A percentile compares a stretch with the other conserved stretches of the same genome.
Evolutionary conservation across 1,140 invertebrate genomes (phyloP).

Genomic region (Zaprionus kolodkinae): DNA sequence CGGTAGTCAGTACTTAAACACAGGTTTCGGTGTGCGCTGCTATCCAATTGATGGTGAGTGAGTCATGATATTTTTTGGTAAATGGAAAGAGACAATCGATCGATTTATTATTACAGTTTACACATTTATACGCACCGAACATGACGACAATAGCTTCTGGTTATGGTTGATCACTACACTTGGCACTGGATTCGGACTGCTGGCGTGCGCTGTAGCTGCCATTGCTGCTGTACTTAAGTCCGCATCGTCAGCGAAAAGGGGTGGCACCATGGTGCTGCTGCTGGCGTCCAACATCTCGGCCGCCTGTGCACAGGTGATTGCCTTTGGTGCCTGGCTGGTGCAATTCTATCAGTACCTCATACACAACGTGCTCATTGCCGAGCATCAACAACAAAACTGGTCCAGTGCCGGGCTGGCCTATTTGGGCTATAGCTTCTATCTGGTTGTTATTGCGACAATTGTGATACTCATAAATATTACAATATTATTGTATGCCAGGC

Average conservation of each 20-base stretch:
- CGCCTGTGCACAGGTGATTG: conserved; percentile 72
- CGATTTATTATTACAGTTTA: conserved; percentile 56
- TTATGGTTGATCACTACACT: conserved; percentile 78
- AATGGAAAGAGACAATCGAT: neutral
- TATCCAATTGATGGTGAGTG: conserved; percentile 64
- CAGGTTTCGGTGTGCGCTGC: conserved; percentile 91
- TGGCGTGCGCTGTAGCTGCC: conserved; percentile 76
- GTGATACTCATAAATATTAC: conserved; percentile 76
- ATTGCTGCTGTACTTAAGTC: conserved; percentile 79
- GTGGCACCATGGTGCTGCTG: conserved; percentile 74
- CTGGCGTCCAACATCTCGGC: conserved; percentile 74
- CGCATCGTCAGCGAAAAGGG: conserved; percentile 76
- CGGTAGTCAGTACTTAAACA: conserved; percentile 92
- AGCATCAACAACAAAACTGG: conserved; percentile 75
- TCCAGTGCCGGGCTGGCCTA: conserved; percentile 73
- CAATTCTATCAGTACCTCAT: conserved; percentile 80
- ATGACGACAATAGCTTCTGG: conserved; percentile 75
- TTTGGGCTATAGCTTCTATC: conserved; percentile 82
- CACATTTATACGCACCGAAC: conserved; percentile 70
- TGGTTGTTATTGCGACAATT: conserved; percentile 74
- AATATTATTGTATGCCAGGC: conserved; percentile 68
- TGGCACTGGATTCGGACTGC: conserved; percentile 75
- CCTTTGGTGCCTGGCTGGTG: conserved; percentile 79
- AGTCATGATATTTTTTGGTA: too few species aligned
- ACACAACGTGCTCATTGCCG: conserved; percentile 72